Percentiles rank a stretch among this genome's conserved stretches.
Evolutionary conservation across 2,113 vertebrate species (phyloP).

Genomic region (Holacanthus passer): DNA sequence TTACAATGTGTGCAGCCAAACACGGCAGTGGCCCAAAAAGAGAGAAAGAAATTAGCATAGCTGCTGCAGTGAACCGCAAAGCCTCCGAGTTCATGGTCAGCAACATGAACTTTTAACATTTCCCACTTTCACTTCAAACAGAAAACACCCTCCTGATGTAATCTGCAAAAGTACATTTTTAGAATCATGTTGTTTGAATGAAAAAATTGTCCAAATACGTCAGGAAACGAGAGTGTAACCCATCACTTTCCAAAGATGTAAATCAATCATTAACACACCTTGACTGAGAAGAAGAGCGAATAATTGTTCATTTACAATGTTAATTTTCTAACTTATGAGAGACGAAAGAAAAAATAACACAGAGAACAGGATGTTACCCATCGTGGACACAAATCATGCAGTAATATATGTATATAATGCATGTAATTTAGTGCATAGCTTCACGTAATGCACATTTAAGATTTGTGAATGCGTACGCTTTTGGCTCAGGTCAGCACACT

Average conservation of each 20-base stretch:
- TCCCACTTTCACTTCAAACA: slow-evolving; percentile 5
- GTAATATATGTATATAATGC: background rate
- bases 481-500: slow-evolving; percentile 21
- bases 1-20: slow-evolving; percentile 26
- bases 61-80: slow-evolving; percentile 21
- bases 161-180: background rate
- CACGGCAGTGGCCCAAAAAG: background rate
- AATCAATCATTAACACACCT: background rate
- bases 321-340: background rate
- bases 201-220: background rate
- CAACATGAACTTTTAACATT: slow-evolving; percentile 1
- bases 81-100: background rate
- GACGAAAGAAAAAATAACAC: background rate
- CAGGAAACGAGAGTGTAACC: background rate
- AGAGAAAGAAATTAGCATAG: slow-evolving; percentile 31
- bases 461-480: slow-evolving; percentile 4
- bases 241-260: background rate
- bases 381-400: background rate
- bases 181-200: background rate
- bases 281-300: background rate
- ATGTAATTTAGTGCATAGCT: background rate
- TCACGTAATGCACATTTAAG: background rate
- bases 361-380: background rate
- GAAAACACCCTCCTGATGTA: background rate
- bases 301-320: background rate